Conservation (phyloP, 2,113 vertebrate genomes). For the Ivindomyrus marchei region DNA sequence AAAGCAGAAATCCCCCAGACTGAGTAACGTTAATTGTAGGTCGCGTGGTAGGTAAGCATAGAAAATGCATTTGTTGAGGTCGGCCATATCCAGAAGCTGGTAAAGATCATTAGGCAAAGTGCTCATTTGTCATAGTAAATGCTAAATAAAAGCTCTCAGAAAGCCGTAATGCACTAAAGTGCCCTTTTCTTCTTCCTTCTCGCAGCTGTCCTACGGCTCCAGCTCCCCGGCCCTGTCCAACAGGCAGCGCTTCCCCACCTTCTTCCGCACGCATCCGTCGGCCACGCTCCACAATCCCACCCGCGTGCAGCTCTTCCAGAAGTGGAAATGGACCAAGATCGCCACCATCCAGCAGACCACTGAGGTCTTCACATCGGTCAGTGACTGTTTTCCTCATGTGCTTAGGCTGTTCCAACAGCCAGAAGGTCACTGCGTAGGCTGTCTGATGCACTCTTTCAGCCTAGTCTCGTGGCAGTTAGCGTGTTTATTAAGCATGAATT, state of each 20-base stretch:
- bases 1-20: neutral
- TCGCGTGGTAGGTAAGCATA: neutral
- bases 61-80: neutral
- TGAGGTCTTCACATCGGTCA: slow-evolving; percentile 90
- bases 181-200: neutral
- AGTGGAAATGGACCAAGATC: slow-evolving; percentile 94
- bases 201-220: slow-evolving; percentile 85
- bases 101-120: neutral
- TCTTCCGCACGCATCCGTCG: slow-evolving; percentile 88
- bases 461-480: neutral
- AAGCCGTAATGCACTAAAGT: slow-evolving; percentile 9
- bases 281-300: slow-evolving; percentile 93
- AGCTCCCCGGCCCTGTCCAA: slow-evolving; percentile 89
- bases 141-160: neutral
- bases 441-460: neutral
- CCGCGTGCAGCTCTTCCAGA: slow-evolving; percentile 85
- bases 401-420: neutral
- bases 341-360: slow-evolving; percentile 97
- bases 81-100: neutral
- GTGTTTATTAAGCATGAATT: neutral
- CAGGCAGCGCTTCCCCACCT: slow-evolving; percentile 86
- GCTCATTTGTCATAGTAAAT: neutral
- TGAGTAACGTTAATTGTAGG: neutral
- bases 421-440: neutral
- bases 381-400: slow-evolving; percentile 30